Percentiles rank a stretch among this genome's conserved stretches.
Evolutionary conservation across 2,888 invertebrate species (phyloP).

Genomic region (Hydrotaea diabolus): DNA sequence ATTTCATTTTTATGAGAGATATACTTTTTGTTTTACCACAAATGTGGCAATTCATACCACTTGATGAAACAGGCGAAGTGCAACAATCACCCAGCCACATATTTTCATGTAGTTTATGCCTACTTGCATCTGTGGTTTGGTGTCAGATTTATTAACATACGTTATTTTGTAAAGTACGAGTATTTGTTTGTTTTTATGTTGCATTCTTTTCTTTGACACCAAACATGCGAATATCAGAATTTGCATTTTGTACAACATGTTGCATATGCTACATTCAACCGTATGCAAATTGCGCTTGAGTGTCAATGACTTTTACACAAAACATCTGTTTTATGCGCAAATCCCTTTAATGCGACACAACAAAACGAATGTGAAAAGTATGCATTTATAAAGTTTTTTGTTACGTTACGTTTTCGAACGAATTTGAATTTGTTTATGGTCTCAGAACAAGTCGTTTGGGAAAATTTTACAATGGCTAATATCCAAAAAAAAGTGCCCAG

Average conservation of each 20-base stretch:
- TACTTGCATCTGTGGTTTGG: background rate
- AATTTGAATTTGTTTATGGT: too few relatives aligned
- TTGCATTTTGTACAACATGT: slow-evolving; percentile 25
- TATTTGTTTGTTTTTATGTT: background rate
- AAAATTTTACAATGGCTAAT: too few relatives aligned
- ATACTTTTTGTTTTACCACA: background rate
- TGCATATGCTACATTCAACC: slow-evolving; percentile 16
- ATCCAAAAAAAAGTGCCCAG: too few relatives aligned
- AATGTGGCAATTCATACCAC: background rate
- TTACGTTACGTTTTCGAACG: too few relatives aligned
- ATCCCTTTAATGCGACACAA: too few relatives aligned
- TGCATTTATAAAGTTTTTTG: too few relatives aligned
- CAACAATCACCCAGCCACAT: too few relatives aligned
- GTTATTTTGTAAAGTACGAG: too few relatives aligned
- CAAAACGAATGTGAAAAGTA: too few relatives aligned
- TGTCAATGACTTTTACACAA: background rate
- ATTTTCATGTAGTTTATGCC: background rate
- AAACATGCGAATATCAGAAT: background rate
- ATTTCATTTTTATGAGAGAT: background rate
- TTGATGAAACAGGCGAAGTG: background rate
- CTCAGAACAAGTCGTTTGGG: too few relatives aligned
- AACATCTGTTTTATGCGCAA: slow-evolving; percentile 8
- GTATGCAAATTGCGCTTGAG: background rate
- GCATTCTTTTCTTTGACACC: background rate
- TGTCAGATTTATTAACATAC: background rate